These are phyloP conservation scores for Pandemis corylana DNA, from an alignment of 2,888 invertebrate species.

Conservation along the genomic window DNA sequence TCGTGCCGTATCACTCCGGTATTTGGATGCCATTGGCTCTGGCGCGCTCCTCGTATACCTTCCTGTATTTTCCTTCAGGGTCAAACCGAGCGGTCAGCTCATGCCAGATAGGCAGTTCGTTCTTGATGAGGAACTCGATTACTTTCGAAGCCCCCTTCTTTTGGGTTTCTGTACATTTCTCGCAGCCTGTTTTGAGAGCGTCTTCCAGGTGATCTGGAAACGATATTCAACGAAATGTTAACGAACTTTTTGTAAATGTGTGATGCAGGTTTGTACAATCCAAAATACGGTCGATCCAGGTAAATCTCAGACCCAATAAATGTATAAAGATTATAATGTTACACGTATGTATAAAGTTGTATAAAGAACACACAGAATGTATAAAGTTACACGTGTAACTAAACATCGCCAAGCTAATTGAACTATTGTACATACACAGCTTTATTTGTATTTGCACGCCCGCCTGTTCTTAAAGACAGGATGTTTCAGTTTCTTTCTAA, in stretches of 20 bases:
- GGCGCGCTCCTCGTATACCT: conserved; percentile 86
- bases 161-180: conserved; percentile 88
- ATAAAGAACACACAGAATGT: no score
- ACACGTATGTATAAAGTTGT: no score
- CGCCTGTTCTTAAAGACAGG: no score
- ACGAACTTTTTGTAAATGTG: neutral
- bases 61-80: conserved; percentile 86
- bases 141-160: conserved; percentile 86
- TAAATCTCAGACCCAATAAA: no score
- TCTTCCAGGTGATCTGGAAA: conserved; percentile 86
- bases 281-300: no score
- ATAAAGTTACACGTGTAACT: no score
- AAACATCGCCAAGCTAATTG: no score
- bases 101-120: conserved; percentile 87
- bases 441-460: no score
- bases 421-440: no score
- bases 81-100: conserved; percentile 88
- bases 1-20: conserved; percentile 49
- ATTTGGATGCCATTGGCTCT: conserved; percentile 76
- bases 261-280: no score
- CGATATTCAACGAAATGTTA: conserved; percentile 7
- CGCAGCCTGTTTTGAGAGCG: conserved; percentile 87
- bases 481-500: no score
- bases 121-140: conserved; percentile 87
- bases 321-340: no score